Conservation (phyloP, 2,797 vertebrate species). For the Siniperca scherzeri region DNA sequence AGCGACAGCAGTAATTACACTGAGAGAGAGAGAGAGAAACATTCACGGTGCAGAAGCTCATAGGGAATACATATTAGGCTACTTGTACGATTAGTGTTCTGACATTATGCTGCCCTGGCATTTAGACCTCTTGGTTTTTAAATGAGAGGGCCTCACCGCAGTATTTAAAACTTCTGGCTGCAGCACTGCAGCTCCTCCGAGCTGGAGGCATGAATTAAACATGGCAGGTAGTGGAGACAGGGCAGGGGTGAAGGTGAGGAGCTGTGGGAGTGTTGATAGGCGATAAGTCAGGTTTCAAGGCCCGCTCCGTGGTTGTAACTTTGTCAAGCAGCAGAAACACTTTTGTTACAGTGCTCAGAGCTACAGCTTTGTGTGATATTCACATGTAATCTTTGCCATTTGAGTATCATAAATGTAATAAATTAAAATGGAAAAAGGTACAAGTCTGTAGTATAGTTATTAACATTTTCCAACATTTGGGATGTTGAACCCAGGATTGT, state of each 20-base stretch:
- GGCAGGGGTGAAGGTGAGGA: conserved; percentile 30
- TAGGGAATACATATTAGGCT: conserved; percentile 51
- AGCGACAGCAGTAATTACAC: conserved; percentile 40
- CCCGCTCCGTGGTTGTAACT: not conserved
- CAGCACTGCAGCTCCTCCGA: not conserved
- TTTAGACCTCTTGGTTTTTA: conserved; percentile 58
- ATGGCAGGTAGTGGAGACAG: conserved; percentile 19
- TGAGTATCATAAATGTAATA: not conserved
- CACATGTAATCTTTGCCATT: not conserved
- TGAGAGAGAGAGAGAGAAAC: not conserved
- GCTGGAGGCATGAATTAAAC: conserved; percentile 54
- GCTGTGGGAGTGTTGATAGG: not conserved
- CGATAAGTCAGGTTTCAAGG: not conserved
- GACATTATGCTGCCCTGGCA: conserved; percentile 55
- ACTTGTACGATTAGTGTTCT: conserved; percentile 52
- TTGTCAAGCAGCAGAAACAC: not conserved
- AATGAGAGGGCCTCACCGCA: conserved; percentile 39
- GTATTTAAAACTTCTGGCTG: conserved; percentile 20
- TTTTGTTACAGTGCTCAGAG: not conserved
- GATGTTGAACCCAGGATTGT: too few species aligned
- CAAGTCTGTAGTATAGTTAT: too few species aligned
- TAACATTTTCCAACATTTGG: too few species aligned
- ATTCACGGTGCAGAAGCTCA: conserved; percentile 7
- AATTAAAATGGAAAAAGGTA: not conserved
- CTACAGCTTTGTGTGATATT: not conserved